Evolutionary conservation across 1,140 invertebrate genomes (phyloP).

Genomic region (Magallana ariakensis): DNA sequence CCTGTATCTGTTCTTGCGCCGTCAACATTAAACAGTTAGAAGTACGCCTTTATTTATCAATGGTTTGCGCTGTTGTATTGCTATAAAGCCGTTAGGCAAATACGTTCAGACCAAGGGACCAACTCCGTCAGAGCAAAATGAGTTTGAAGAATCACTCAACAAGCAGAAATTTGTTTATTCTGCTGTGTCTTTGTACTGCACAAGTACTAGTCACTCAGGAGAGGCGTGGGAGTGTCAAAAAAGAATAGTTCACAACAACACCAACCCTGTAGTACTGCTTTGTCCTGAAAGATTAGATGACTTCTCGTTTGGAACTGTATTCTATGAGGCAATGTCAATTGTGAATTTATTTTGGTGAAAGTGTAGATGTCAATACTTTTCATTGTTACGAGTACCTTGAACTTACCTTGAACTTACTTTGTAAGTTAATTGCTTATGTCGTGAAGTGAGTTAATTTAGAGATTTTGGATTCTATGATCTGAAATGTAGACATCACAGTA

Average conservation of each 20-base stretch:
- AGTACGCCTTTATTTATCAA: slow-evolving; percentile 61
- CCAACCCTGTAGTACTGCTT: slow-evolving; percentile 40
- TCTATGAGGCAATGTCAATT: slow-evolving; percentile 57
- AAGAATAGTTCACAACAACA: slow-evolving; percentile 56
- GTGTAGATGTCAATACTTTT: neutral
- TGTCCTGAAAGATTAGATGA: slow-evolving; percentile 55
- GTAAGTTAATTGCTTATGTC: too few relatives aligned
- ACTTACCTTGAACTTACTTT: too few relatives aligned
- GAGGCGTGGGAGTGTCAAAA: slow-evolving; percentile 65
- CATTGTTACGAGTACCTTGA: too few relatives aligned
- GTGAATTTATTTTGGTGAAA: neutral
- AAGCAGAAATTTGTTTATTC: slow-evolving; percentile 50
- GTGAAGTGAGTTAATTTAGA: too few relatives aligned
- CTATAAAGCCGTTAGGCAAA: slow-evolving; percentile 51
- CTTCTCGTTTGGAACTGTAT: slow-evolving; percentile 54
- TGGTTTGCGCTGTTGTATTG: slow-evolving; percentile 58
- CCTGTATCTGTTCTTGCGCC: slow-evolving; percentile 57
- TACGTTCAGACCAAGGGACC: slow-evolving; percentile 57
- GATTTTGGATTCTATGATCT: too few relatives aligned
- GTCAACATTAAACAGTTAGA: slow-evolving; percentile 63
- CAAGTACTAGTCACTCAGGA: slow-evolving; percentile 59
- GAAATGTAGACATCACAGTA: too few relatives aligned
- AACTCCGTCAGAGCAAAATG: too few relatives aligned
- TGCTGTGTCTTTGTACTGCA: too few relatives aligned
- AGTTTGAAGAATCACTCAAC: slow-evolving; percentile 39